These are phyloP conservation scores for Drosophila sturtevanti DNA, from an alignment of 1,140 invertebrate genomes.

Conservation along the genomic window DNA sequence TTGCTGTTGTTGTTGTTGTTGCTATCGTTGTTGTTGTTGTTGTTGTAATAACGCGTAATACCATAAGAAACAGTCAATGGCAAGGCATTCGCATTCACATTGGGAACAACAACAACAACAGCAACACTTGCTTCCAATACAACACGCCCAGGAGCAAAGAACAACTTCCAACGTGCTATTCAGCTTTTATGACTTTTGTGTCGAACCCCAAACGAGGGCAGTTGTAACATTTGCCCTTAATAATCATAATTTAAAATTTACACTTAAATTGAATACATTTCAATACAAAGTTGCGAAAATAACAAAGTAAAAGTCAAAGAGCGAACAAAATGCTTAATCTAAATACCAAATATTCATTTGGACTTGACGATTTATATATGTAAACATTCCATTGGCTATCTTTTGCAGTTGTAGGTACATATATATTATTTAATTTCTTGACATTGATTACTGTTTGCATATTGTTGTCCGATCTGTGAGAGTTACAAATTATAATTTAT, in stretches of 20 bases:
- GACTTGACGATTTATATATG: too few relatives aligned
- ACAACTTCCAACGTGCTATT: constrained; percentile 59
- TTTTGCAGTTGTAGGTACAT: too few relatives aligned
- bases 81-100: constrained; percentile 18
- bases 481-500: too few relatives aligned
- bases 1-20: constrained; percentile 9
- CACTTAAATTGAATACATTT: too few relatives aligned
- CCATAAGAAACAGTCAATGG: constrained; percentile 43
- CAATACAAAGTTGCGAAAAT: too few relatives aligned
- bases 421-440: too few relatives aligned
- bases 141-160: constrained; percentile 51
- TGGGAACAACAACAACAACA: background rate
- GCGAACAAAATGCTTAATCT: background rate
- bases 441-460: background rate
- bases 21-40: constrained; percentile 27
- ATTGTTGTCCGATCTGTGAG: too few relatives aligned
- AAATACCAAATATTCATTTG: too few relatives aligned
- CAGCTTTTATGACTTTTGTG: constrained; percentile 60
- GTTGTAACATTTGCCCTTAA: constrained; percentile 6
- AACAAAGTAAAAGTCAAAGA: background rate
- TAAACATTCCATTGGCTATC: too few relatives aligned
- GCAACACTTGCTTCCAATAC: constrained; percentile 54
- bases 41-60: constrained; percentile 73
- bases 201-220: constrained; percentile 35
- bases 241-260: background rate